phyloP scores from a whole-genome alignment of 2,113 vertebrate species.

The Argyrosomus japonicus region DNA sequence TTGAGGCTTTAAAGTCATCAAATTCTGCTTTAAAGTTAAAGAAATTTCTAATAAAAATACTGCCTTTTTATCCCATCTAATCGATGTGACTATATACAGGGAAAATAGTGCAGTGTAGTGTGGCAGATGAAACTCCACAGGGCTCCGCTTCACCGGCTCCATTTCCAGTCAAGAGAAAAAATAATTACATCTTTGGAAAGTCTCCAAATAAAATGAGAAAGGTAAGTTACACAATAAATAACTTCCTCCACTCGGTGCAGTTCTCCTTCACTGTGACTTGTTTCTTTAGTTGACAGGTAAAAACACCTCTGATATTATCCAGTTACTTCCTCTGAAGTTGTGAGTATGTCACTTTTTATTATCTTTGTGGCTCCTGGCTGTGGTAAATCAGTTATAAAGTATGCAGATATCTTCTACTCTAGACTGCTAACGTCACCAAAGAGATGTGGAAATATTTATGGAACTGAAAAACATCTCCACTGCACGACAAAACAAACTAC shows the following conservation, averaged over 20 bases:
- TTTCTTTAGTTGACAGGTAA: conserved; percentile 21
- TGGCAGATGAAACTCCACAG: conserved; percentile 40
- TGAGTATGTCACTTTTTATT: conserved; percentile 6
- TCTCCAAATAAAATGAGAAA: conserved; percentile 27
- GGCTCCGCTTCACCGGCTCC: conserved; percentile 50
- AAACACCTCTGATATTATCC: conserved; percentile 30
- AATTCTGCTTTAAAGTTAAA: background rate
- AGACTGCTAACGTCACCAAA: background rate
- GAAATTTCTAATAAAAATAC: conserved; percentile 4
- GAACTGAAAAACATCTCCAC: background rate
- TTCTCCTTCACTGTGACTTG: background rate
- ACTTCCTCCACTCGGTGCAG: background rate
- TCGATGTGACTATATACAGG: background rate
- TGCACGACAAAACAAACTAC: background rate
- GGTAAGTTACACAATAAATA: conserved; percentile 24
- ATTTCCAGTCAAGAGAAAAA: conserved; percentile 53
- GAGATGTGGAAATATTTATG: conserved; percentile 8
- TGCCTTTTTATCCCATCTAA: background rate
- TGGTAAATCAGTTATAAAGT: conserved; percentile 22
- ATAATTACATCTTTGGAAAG: conserved; percentile 56
- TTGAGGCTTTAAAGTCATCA: background rate
- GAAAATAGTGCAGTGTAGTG: conserved; percentile 18
- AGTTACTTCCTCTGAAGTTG: conserved; percentile 20
- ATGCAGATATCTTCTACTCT: conserved; percentile 11
- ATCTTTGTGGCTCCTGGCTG: background rate